Evolutionary conservation across 2,113 vertebrate species (phyloP).

Genomic region (Mola mola): DNA sequence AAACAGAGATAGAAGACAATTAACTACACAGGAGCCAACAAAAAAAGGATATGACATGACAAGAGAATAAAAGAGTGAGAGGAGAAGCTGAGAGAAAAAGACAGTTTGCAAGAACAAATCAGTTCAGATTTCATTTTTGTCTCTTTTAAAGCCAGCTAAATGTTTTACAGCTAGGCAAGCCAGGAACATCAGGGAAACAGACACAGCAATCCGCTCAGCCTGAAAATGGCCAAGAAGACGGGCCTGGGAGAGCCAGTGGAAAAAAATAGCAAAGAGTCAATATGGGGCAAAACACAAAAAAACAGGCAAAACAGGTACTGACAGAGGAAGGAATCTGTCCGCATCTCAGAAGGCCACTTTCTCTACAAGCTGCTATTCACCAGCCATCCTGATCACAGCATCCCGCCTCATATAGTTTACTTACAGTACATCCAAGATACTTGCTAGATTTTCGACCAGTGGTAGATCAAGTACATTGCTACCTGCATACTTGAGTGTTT

Average conservation of each 20-base stretch:
- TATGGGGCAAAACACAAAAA: constrained; percentile 29
- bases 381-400: too few relatives aligned
- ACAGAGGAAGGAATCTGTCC: constrained; percentile 14
- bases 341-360: too few relatives aligned
- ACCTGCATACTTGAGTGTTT: too few relatives aligned
- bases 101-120: constrained; percentile 39
- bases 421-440: too few relatives aligned
- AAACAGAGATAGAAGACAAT: neutral
- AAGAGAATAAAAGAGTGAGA: constrained; percentile 1
- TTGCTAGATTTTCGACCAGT: too few relatives aligned
- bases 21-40: constrained; percentile 19
- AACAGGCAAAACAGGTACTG: too few relatives aligned
- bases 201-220: constrained; percentile 42
- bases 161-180: constrained; percentile 26
- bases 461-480: too few relatives aligned
- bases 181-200: constrained; percentile 41
- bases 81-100: constrained; percentile 35
- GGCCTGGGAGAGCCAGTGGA: constrained; percentile 40
- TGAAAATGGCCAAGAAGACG: constrained; percentile 50
- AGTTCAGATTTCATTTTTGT: constrained; percentile 36
- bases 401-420: too few relatives aligned
- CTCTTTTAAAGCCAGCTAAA: constrained; percentile 38
- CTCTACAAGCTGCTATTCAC: too few relatives aligned
- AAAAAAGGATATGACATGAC: constrained; percentile 24
- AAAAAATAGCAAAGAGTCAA: constrained; percentile 42